These are phyloP conservation scores for Albula goreensis DNA, from an alignment of 2,113 vertebrate genomes.

Conservation along the genomic window DNA sequence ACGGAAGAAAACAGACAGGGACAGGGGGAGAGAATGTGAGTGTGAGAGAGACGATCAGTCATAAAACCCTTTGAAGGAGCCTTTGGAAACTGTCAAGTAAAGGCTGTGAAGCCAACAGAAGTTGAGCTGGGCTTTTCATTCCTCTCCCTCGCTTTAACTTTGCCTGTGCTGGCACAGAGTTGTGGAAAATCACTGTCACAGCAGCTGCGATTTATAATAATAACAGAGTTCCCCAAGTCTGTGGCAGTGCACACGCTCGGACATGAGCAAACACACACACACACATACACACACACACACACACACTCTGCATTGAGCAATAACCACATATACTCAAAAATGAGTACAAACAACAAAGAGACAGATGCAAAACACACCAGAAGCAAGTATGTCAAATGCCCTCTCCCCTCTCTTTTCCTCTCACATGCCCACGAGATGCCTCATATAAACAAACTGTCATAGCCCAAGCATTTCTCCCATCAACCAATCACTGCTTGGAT, in stretches of 20 bases:
- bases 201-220: constrained; percentile 13
- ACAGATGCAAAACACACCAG: not conserved
- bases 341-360: too few species aligned
- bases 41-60: not conserved
- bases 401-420: constrained; percentile 10
- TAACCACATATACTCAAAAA: too few species aligned
- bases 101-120: not conserved
- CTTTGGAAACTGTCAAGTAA: not conserved
- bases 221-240: constrained; percentile 6
- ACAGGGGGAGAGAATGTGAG: not conserved
- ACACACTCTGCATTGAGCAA: not conserved
- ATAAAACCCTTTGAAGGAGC: not conserved
- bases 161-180: constrained; percentile 24
- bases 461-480: not conserved
- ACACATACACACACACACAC: constrained; percentile 1
- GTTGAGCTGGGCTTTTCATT: not conserved
- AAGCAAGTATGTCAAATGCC: not conserved
- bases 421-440: not conserved
- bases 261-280: constrained; percentile 36
- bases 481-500: not conserved
- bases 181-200: constrained; percentile 7
- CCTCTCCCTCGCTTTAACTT: not conserved
- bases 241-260: not conserved
- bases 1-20: not conserved
- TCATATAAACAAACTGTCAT: constrained; percentile 3